Evolutionary conservation across 1,140 invertebrate species (phyloP).

Genomic region (Pachypeltis micranthus): DNA sequence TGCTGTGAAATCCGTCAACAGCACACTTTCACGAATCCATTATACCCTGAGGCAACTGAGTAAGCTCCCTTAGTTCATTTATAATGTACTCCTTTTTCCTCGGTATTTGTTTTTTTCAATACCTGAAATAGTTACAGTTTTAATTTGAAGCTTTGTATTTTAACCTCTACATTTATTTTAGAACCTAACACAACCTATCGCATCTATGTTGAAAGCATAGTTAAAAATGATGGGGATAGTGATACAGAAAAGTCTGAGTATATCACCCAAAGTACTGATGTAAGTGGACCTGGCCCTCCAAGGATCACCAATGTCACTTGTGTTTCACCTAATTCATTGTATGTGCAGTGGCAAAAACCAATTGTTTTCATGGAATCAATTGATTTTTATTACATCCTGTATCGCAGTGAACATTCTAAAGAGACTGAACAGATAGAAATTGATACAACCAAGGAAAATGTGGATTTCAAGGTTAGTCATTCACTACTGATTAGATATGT

Average conservation of each 20-base stretch:
- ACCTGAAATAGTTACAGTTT: neutral
- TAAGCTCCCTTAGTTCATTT: slow-evolving; percentile 36
- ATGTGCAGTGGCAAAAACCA: slow-evolving; percentile 68
- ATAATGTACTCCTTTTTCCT: neutral
- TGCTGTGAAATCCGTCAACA: slow-evolving; percentile 38
- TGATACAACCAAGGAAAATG: slow-evolving; percentile 43
- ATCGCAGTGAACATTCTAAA: slow-evolving; percentile 43
- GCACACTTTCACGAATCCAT: slow-evolving; percentile 37
- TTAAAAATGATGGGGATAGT: slow-evolving; percentile 41
- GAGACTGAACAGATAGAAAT: slow-evolving; percentile 51
- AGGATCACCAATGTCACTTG: slow-evolving; percentile 71
- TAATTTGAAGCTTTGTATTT: no score
- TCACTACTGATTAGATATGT: no score
- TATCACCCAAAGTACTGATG: slow-evolving; percentile 63
- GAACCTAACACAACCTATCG: slow-evolving; percentile 72
- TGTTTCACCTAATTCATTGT: slow-evolving; percentile 57
- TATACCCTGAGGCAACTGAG: slow-evolving; percentile 47
- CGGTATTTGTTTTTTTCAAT: slow-evolving; percentile 19
- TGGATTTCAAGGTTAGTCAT: slow-evolving; percentile 48
- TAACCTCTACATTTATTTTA: slow-evolving; percentile 35
- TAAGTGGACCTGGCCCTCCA: slow-evolving; percentile 65
- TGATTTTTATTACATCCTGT: slow-evolving; percentile 68
- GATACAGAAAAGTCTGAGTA: slow-evolving; percentile 60
- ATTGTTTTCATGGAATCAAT: slow-evolving; percentile 57
- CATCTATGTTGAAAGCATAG: slow-evolving; percentile 72